Evolutionary conservation across 1,140 invertebrate species (phyloP), one percentile per base, ranked within the genome.

Genomic region (Calosoma granatense): DNA sequence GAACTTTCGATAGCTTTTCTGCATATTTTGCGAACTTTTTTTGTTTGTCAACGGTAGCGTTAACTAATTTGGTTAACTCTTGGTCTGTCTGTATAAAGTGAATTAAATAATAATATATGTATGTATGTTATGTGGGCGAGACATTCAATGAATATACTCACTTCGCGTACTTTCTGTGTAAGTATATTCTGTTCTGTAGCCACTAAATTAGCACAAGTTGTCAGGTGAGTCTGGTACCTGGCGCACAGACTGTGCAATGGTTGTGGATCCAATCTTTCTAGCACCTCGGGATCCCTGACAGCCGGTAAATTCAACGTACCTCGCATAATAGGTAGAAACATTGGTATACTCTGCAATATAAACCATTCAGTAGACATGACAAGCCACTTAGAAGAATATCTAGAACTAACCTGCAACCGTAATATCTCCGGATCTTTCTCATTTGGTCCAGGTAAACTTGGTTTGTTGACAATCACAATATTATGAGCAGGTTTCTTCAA

Each of bases 301-400:
- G 88, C 88, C 0, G 92, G 90, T 47, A 93, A 74, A 59, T 90
- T 92, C 1, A 95, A 70, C 0, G 92, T 92, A 6, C 90, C 90
- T 41, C 90, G 71, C 82, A 97, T 91, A 20, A 97, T 93, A 1
- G 94, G 94, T 53, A 94, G 73, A 70, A 97, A 96, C 71, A 91
- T 89, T 9, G 93, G 92, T 62, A 96, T 92, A 62, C 78, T 85
- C 73, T 88, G 73, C 1, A 72, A 73, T n/a, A n/a, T 60, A 62
- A 55, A 60, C 6, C 22, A 53, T 26, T 55, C 39, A 54, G 56
- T 3, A 4, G 1, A 55, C 20, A 55, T 58, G 30, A n/a, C 11
- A 20, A 4, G 54, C 17, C 39, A 30, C 3, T 19, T 55, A 20
- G 20, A 55, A 55, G n/a, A 39, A 6, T 15, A 15, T 17, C 17